A percentile compares a stretch with the other conserved stretches of the same genome.
These are phyloP conservation scores for Proisotoma minuta DNA, from an alignment of 2,888 invertebrate genomes.

Conservation along the genomic window DNA sequence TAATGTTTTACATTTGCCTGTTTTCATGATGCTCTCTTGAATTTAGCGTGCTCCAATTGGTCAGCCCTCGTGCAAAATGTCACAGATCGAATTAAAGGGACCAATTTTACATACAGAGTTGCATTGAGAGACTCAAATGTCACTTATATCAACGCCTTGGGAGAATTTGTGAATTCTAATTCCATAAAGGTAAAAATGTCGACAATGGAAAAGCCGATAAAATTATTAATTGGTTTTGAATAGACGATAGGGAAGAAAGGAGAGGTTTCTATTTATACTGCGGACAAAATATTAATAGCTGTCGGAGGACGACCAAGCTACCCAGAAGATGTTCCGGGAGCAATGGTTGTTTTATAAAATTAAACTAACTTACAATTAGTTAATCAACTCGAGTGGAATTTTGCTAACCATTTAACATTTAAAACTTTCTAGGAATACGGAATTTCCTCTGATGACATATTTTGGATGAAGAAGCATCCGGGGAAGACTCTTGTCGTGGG, in stretches of 20 bases:
- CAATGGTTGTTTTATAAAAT: no score
- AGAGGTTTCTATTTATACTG: constrained; percentile 51
- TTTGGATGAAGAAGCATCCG: constrained; percentile 73
- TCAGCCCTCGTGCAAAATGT: constrained; percentile 66
- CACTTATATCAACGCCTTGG: constrained; percentile 35
- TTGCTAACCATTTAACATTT: no score
- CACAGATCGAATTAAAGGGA: constrained; percentile 84
- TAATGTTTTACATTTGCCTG: not conserved
- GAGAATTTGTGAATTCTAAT: constrained; percentile 26
- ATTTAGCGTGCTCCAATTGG: constrained; percentile 58
- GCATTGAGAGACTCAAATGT: constrained; percentile 65
- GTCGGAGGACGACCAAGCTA: constrained; percentile 89
- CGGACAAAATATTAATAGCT: constrained; percentile 76
- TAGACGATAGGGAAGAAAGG: constrained; percentile 63
- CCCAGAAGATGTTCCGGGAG: constrained; percentile 76
- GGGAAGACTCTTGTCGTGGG: constrained; percentile 88
- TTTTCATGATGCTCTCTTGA: not conserved
- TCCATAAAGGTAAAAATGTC: constrained; percentile 26
- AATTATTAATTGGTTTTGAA: not conserved
- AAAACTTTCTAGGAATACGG: constrained; percentile 68
- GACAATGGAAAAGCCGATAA: not conserved
- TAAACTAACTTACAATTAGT: no score
- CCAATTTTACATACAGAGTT: constrained; percentile 90
- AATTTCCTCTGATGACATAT: constrained; percentile 90
- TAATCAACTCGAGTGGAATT: no score